These are phyloP conservation scores for Agrochola circellaris DNA, from an alignment of 2,888 invertebrate genomes.

Conservation along the genomic window DNA sequence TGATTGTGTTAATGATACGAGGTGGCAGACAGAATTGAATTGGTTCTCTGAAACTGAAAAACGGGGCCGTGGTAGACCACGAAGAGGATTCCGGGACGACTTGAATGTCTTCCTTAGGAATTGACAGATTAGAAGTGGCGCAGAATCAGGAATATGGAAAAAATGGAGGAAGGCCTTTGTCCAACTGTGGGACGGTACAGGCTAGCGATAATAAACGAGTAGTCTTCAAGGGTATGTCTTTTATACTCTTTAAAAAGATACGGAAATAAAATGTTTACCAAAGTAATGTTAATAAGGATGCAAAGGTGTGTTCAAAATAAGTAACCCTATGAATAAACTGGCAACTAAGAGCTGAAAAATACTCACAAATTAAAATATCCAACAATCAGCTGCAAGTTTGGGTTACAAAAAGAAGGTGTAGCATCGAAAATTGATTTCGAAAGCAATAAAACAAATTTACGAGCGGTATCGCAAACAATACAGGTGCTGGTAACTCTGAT, in stretches of 20 bases:
- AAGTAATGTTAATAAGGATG: not conserved
- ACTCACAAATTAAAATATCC: constrained; percentile 30
- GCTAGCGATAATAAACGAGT: not conserved
- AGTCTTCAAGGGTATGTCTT: too few relatives aligned
- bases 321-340: not conserved
- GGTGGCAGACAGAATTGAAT: not conserved
- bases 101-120: not conserved
- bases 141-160: not conserved
- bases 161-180: not conserved
- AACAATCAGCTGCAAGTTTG: constrained; percentile 48
- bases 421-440: constrained; percentile 68
- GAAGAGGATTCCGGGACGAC: too few relatives aligned
- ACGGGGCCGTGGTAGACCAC: too few relatives aligned
- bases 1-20: not conserved
- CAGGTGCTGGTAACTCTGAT: constrained; percentile 66
- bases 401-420: constrained; percentile 47
- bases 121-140: not conserved
- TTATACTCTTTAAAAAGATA: not conserved
- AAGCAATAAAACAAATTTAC: constrained; percentile 77
- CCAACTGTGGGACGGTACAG: not conserved
- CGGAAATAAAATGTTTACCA: not conserved
- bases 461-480: constrained; percentile 71
- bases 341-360: constrained; percentile 11
- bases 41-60: not conserved
- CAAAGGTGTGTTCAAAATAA: not conserved